Evolutionary conservation across 2,888 invertebrate species (phyloP).

Genomic region (Drosophila ustulata): DNA sequence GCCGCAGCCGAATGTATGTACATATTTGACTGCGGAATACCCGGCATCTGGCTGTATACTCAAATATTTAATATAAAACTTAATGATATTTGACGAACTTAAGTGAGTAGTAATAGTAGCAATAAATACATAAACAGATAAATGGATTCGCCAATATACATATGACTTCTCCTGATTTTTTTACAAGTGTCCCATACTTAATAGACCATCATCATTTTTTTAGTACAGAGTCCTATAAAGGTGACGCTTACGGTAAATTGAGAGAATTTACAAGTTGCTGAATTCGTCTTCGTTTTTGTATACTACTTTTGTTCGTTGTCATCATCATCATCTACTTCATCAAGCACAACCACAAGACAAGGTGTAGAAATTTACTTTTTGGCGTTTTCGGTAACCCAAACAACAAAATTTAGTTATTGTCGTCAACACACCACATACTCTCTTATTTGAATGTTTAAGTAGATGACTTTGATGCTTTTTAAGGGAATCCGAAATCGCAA

Average conservation of each 20-base stretch:
- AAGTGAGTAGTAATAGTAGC: too few relatives aligned
- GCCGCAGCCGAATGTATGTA: conserved; percentile 40
- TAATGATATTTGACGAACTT: neutral
- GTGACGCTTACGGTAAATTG: conserved; percentile 85
- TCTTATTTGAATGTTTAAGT: too few relatives aligned
- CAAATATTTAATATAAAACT: neutral
- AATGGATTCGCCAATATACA: too few relatives aligned
- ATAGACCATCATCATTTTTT: neutral
- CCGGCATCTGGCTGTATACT: neutral
- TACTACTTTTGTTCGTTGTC: conserved; percentile 13
- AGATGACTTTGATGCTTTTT: conserved; percentile 46
- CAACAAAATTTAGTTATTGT: conserved; percentile 55
- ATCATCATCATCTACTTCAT: conserved; percentile 16
- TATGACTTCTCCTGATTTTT: too few relatives aligned
- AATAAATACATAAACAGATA: too few relatives aligned
- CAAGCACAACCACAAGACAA: conserved; percentile 9
- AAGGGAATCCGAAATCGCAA: conserved; percentile 25
- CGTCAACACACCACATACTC: neutral
- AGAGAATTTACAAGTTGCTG: conserved; percentile 75
- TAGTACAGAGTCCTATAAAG: conserved; percentile 68
- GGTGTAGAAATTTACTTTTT: conserved; percentile 49
- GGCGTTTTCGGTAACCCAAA: conserved; percentile 24
- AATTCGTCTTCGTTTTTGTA: conserved; percentile 26
- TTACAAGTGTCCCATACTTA: too few relatives aligned
- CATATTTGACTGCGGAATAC: conserved; percentile 43